Evolutionary conservation across 2,888 invertebrate genomes (phyloP).

Genomic region (Cantharis rufa): DNA sequence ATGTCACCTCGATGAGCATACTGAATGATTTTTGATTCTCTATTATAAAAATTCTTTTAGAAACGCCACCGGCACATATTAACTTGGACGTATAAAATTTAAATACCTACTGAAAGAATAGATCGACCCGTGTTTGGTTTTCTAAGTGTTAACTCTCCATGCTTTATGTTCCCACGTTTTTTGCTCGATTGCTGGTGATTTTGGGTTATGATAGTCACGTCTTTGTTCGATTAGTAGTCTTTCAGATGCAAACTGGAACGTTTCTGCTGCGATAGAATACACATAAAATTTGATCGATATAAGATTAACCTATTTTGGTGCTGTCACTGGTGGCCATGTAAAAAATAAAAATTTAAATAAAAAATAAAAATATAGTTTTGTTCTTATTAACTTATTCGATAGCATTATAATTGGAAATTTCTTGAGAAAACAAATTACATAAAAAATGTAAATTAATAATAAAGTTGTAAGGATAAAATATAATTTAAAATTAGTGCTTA

Average conservation of each 20-base stretch:
- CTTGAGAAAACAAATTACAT: not conserved
- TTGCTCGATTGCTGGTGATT: constrained; percentile 45
- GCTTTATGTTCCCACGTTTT: constrained; percentile 45
- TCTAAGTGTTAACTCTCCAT: constrained; percentile 27
- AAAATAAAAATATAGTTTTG: not conserved
- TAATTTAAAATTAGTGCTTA: not conserved
- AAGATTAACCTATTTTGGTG: constrained; percentile 13
- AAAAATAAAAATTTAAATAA: not conserved
- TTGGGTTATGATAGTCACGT: constrained; percentile 46
- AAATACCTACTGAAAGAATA: constrained; percentile 40
- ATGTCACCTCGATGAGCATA: constrained; percentile 49
- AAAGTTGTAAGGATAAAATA: not conserved
- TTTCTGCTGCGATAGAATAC: not conserved
- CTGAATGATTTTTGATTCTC: constrained; percentile 48
- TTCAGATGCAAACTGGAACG: constrained; percentile 25
- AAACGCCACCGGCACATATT: constrained; percentile 29
- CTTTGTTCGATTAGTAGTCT: constrained; percentile 33
- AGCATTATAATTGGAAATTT: not conserved
- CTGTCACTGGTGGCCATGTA: constrained; percentile 10
- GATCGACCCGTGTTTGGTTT: constrained; percentile 39
- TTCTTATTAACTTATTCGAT: not conserved
- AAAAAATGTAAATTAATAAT: not conserved
- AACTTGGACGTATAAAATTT: constrained; percentile 32
- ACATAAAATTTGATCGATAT: constrained; percentile 5
- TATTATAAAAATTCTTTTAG: constrained; percentile 26